Conservation (phyloP, 2,888 invertebrate species). For the Latrodectus hesperus region DNA sequence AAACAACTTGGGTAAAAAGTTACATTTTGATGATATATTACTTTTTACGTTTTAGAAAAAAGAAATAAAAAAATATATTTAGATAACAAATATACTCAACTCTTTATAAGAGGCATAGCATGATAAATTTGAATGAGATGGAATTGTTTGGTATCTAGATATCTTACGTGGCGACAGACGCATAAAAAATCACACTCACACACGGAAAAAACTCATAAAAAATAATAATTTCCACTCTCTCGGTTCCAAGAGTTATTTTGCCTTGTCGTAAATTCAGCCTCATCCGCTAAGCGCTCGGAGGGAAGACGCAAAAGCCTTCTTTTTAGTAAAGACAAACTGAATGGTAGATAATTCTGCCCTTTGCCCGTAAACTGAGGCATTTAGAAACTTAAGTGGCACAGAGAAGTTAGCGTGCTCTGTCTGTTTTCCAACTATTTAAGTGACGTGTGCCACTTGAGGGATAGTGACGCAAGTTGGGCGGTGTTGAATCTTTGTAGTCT, state of each 20-base stretch:
- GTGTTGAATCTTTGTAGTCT: too few relatives aligned
- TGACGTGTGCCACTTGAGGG: constrained; percentile 31
- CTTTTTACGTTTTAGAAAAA: too few relatives aligned
- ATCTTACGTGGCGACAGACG: constrained; percentile 35
- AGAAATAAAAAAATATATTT: too few relatives aligned
- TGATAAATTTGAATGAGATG: neutral
- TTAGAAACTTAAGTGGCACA: constrained; percentile 31
- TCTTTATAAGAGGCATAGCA: neutral
- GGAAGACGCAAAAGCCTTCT: constrained; percentile 20
- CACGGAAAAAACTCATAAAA: constrained; percentile 23
- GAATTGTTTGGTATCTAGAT: constrained; percentile 13
- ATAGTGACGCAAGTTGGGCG: constrained; percentile 4
- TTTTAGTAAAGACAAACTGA: constrained; percentile 30
- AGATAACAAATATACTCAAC: too few relatives aligned
- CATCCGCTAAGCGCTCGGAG: neutral
- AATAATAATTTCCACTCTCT: constrained; percentile 1
- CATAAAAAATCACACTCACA: constrained; percentile 39
- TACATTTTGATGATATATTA: too few relatives aligned
- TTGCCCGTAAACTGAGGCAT: constrained; percentile 45
- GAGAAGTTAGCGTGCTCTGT: constrained; percentile 50
- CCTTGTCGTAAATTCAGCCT: constrained; percentile 55
- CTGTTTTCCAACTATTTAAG: constrained; percentile 23
- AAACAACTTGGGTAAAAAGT: too few relatives aligned
- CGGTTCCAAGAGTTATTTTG: constrained; percentile 27
- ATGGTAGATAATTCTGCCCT: constrained; percentile 36